Base-by-base conservation (phyloP, 2,113 vertebrate genomes). In the Dryoscopus gambensis region DNA sequence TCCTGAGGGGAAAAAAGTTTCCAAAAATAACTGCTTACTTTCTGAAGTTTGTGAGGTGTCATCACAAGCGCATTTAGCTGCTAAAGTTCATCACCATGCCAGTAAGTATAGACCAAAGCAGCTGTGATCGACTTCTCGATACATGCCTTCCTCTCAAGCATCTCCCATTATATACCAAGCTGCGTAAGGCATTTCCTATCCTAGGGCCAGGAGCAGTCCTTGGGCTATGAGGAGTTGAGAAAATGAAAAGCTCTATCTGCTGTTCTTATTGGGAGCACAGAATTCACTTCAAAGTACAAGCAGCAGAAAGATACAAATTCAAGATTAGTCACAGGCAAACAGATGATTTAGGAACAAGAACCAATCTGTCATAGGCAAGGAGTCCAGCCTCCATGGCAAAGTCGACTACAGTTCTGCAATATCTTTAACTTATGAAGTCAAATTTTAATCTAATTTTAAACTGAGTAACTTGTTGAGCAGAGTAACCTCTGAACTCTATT, bases 381-480 rank as follows among this genome's bases (percentile, higher is more conserved):
- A 94, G n/a, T 2, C 17, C 55, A 91, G 85, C 68, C 49, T 88
- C 56, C 76, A 87, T 20, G 37, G 86, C 68, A 68, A 86, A 90
- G 44, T 4, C 42, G 7, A 52, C 67, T 44, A 47, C 44, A 56
- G 69, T 24, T 77, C 96, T 71, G 60, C 79, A 90, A 81, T 71
- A 90, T 93, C 93, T 84, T 94, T 64, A 90, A 92, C 40, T 84
- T 84, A 71, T 0, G 0, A 85, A 95, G 92, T 94, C 35, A 96
- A 86, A 85, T 94, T 96, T 95, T 96, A 96, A 96, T 92, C 95
- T 84, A 37, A 89, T 90, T 90, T 84, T 82, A 95, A 95, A 96
- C 90, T 79, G 69, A 95, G 88, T 94, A 96, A 96, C 93, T 87
- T 74, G 64, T 67, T 70, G 85, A 78, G n/a, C 11, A 63, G 47